Percentiles rank a stretch among this genome's conserved stretches.
Evolutionary conservation across 2,888 invertebrate genomes (phyloP).

Genomic region (Drosophila flavopinicola): DNA sequence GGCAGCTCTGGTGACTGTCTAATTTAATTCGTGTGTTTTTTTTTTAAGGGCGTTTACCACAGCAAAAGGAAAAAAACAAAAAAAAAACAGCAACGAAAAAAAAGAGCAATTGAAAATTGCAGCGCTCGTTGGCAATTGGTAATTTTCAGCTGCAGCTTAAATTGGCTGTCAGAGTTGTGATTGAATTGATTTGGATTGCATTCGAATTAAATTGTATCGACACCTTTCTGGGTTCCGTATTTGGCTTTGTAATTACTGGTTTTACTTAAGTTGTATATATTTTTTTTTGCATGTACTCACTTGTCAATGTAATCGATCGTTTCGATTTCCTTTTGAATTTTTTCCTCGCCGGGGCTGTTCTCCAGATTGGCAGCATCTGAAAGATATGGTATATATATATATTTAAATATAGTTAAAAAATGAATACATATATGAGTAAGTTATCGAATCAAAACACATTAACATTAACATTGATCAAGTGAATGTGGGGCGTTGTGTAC

Average conservation of each 20-base stretch:
- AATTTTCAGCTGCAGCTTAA: conserved; percentile 36
- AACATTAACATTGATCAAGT: conserved; percentile 16
- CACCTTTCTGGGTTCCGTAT: conserved; percentile 31
- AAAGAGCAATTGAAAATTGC: conserved; percentile 50
- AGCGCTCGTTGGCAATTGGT: conserved; percentile 23
- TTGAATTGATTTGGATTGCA: conserved; percentile 47
- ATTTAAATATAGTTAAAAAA: not conserved
- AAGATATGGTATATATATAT: conserved; percentile 26
- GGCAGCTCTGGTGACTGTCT: conserved; percentile 41
- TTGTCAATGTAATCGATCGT: conserved; percentile 83
- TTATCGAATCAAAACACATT: conserved; percentile 20
- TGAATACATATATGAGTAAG: conserved; percentile 1
- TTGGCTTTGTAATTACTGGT: conserved; percentile 31
- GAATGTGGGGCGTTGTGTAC: conserved; percentile 9
- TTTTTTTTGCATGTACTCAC: conserved; percentile 68
- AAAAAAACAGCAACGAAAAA: conserved; percentile 7
- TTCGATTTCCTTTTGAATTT: conserved; percentile 82
- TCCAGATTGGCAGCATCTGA: conserved; percentile 78
- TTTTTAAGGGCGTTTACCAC: conserved; percentile 64
- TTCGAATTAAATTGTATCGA: conserved; percentile 41
- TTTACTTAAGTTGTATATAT: conserved; percentile 4
- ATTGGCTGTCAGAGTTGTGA: conserved; percentile 42
- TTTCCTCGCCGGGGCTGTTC: conserved; percentile 77
- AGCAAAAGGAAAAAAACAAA: conserved; percentile 12
- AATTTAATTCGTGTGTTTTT: conserved; percentile 48